Evolutionary conservation across 1,140 invertebrate genomes (phyloP).

Genomic region (Aphis craccivora): DNA sequence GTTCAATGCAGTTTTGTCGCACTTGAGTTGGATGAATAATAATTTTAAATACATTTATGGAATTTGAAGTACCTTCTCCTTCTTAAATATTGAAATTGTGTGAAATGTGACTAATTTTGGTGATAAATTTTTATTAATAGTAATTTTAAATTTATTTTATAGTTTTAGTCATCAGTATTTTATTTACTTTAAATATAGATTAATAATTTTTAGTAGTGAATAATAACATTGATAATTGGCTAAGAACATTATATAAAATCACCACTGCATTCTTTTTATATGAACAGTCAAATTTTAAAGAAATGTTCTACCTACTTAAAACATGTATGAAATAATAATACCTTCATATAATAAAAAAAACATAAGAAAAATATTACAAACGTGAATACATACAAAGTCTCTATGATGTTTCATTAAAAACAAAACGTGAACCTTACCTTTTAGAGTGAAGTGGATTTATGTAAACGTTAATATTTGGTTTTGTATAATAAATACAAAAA

Average conservation of each 20-base stretch:
- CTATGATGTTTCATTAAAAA: conserved; percentile 15
- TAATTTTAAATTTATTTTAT: background rate
- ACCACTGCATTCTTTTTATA: background rate
- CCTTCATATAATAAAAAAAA: background rate
- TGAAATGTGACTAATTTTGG: background rate
- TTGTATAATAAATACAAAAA: background rate
- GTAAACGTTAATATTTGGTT: conserved; percentile 2
- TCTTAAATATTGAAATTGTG: background rate
- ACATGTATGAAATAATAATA: background rate
- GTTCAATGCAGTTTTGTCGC: too few relatives aligned
- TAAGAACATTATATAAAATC: background rate
- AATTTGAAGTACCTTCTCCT: background rate
- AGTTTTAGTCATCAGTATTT: background rate
- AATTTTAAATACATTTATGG: background rate
- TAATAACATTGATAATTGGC: background rate
- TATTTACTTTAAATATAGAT: background rate
- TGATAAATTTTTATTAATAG: background rate
- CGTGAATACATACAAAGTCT: conserved; percentile 3
- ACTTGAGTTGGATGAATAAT: too few relatives aligned
- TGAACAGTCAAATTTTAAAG: background rate
- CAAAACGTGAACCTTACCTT: background rate
- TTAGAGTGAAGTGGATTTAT: background rate
- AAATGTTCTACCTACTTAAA: background rate
- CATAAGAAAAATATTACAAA: conserved; percentile 17
- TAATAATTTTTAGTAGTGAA: background rate